Conservation (phyloP, 2,888 invertebrate genomes). For the Odontomyia ornata region DNA sequence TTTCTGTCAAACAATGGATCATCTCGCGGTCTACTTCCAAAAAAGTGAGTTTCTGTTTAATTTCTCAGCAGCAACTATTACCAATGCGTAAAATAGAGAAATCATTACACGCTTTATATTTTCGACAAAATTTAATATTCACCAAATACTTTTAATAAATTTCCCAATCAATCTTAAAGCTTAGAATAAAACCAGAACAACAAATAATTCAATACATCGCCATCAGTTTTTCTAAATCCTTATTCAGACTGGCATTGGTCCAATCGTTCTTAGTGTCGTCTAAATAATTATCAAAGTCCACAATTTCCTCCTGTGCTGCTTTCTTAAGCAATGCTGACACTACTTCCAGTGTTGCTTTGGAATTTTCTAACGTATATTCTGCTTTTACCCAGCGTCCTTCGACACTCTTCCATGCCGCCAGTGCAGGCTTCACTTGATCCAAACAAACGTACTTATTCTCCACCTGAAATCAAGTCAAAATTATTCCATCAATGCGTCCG, state of each 20-base stretch:
- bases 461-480: slow-evolving; percentile 68
- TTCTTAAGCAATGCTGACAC: slow-evolving; percentile 78
- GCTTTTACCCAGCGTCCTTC: slow-evolving; percentile 81
- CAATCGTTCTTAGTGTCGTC: slow-evolving; percentile 91
- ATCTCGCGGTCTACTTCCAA: too few relatives aligned
- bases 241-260: slow-evolving; percentile 72
- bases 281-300: slow-evolving; percentile 97
- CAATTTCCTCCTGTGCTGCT: slow-evolving; percentile 78
- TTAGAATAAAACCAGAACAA: too few relatives aligned
- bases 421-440: slow-evolving; percentile 73
- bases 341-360: slow-evolving; percentile 66
- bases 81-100: too few relatives aligned
- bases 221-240: slow-evolving; percentile 60
- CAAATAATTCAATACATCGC: slow-evolving; percentile 62
- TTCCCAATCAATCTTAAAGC: too few relatives aligned
- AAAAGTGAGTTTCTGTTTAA: too few relatives aligned
- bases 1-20: too few relatives aligned
- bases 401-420: slow-evolving; percentile 77
- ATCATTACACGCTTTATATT: too few relatives aligned
- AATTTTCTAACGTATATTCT: slow-evolving; percentile 57
- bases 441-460: slow-evolving; percentile 80
- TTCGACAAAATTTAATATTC: too few relatives aligned
- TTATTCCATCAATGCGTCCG: slow-evolving; percentile 26
- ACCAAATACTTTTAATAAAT: too few relatives aligned
- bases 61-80: too few relatives aligned